These are phyloP conservation scores for Eurytoma californica DNA, from an alignment of 2,888 invertebrate genomes.

Conservation along the genomic window DNA sequence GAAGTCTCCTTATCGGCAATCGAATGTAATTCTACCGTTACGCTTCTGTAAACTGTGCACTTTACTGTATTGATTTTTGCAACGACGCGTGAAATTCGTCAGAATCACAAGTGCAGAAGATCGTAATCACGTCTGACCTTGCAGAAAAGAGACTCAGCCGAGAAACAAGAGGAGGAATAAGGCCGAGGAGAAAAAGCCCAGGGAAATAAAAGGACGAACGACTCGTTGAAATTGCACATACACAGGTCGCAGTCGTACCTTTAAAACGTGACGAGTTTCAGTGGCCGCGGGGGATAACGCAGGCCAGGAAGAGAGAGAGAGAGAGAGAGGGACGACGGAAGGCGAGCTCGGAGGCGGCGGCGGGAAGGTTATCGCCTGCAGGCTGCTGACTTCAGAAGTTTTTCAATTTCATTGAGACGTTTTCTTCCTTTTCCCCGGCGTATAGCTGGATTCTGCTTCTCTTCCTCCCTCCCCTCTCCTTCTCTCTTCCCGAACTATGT, in stretches of 20 bases:
- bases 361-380: slow-evolving; percentile 57
- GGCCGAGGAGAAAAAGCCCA: no score
- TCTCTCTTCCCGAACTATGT: slow-evolving; percentile 4
- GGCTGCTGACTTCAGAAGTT: slow-evolving; percentile 55
- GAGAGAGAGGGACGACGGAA: not conserved
- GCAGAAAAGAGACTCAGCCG: not conserved
- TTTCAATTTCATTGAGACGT: slow-evolving; percentile 56
- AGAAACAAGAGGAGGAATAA: slow-evolving; percentile 13
- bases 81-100: no score
- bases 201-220: slow-evolving; percentile 25
- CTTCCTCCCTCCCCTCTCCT: slow-evolving; percentile 10
- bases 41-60: no score
- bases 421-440: slow-evolving; percentile 1
- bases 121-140: no score
- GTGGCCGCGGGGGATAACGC: not conserved
- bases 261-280: slow-evolving; percentile 52
- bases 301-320: not conserved
- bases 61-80: no score
- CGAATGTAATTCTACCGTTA: no score
- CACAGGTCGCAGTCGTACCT: slow-evolving; percentile 45
- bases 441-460: not conserved
- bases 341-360: not conserved
- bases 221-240: slow-evolving; percentile 42
- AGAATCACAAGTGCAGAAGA: no score
- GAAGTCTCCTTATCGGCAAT: no score